Percentiles rank a stretch among this genome's conserved stretches.
Evolutionary conservation across 2,888 invertebrate species (phyloP).

Genomic region (Hecatera dysodea): DNA sequence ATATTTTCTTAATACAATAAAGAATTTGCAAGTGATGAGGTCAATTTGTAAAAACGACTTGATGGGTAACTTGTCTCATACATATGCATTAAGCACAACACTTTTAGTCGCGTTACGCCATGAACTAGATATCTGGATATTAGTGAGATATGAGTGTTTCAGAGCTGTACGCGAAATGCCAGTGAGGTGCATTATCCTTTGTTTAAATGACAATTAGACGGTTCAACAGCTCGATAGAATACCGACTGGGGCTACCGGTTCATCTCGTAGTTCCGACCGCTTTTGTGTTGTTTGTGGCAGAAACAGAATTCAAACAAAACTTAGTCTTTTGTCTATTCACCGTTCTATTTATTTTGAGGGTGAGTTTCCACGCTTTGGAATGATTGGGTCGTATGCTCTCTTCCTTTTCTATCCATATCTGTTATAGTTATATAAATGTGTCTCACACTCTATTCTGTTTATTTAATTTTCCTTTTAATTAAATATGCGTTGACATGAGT

Average conservation of each 20-base stretch:
- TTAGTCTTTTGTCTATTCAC: background rate
- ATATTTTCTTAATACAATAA: background rate
- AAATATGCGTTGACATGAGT: background rate
- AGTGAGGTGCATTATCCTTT: slow-evolving; percentile 35
- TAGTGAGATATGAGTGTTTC: slow-evolving; percentile 2
- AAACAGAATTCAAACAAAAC: slow-evolving; percentile 32
- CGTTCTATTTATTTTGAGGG: slow-evolving; percentile 26
- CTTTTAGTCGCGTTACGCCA: slow-evolving; percentile 9
- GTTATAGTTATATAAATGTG: background rate
- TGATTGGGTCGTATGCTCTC: background rate
- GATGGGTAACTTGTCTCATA: background rate
- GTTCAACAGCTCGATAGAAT: slow-evolving; percentile 31
- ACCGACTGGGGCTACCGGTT: background rate
- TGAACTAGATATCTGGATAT: slow-evolving; percentile 27
- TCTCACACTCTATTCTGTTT: background rate
- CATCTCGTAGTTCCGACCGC: background rate
- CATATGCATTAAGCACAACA: background rate
- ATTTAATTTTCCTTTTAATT: slow-evolving; percentile 1
- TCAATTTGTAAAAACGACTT: slow-evolving; percentile 1
- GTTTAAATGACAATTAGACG: slow-evolving; percentile 47
- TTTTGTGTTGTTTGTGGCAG: slow-evolving; percentile 1
- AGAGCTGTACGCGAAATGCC: slow-evolving; percentile 7
- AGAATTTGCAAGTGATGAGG: background rate
- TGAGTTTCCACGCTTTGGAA: background rate
- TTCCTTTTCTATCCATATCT: slow-evolving; percentile 1